phyloP scores from a whole-genome alignment of 2,113 vertebrate genomes.

The Trachemys scripta region DNA sequence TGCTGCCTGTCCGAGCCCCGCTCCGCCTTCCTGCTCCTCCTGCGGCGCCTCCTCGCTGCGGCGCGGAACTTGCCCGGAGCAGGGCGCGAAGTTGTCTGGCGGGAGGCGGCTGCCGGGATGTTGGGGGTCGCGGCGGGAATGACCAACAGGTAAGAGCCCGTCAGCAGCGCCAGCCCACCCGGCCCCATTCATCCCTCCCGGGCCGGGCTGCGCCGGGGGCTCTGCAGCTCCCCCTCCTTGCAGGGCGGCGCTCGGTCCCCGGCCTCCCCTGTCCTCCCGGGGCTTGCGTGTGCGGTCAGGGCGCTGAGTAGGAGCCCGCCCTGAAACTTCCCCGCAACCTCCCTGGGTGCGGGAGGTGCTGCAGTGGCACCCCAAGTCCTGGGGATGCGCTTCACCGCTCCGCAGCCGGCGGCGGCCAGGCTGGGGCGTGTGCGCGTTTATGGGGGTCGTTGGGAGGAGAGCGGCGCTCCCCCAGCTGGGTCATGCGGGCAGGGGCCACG shows the following conservation, averaged over 20 bases:
- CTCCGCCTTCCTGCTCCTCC: not conserved
- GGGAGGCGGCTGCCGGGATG: not conserved
- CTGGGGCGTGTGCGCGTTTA: too few relatives aligned
- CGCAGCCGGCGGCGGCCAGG: not conserved
- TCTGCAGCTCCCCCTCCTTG: not conserved
- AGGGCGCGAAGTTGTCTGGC: not conserved
- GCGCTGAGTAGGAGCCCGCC: too few relatives aligned
- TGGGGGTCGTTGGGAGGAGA: too few relatives aligned
- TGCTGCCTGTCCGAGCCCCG: not conserved
- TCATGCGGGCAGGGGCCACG: too few relatives aligned
- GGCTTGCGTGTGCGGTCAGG: not conserved
- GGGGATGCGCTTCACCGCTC: too few relatives aligned
- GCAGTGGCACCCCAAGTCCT: not conserved
- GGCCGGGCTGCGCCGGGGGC: not conserved
- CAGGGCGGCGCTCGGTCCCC: slow-evolving; percentile 32
- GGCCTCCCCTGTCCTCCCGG: not conserved
- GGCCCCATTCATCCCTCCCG: not conserved
- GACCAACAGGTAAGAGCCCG: slow-evolving; percentile 48
- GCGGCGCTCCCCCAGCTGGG: too few relatives aligned
- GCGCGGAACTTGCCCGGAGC: not conserved
- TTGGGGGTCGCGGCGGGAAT: slow-evolving; percentile 35
- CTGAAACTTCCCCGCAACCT: too few relatives aligned
- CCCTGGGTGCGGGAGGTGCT: too few relatives aligned
- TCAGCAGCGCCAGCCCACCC: not conserved
- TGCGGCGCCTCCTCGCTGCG: not conserved